phyloP scores from a whole-genome alignment of 2,888 invertebrate genomes.

The Capitulum mitella region DNA sequence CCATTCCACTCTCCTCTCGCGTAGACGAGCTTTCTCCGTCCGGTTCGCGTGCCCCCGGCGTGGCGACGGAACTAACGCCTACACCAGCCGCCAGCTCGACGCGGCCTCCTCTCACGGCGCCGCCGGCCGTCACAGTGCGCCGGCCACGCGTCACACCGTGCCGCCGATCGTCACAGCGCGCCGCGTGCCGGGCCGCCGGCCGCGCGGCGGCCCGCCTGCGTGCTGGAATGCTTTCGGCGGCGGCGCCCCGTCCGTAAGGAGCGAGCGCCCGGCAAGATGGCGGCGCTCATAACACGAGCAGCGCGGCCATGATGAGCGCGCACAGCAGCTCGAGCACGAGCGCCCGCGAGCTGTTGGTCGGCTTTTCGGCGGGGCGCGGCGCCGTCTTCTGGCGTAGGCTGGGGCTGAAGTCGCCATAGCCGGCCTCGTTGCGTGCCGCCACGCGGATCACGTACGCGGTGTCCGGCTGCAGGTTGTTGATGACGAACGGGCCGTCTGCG shows the following conservation, averaged over 20 bases:
- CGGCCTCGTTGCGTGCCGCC: conserved; percentile 35
- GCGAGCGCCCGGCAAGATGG: neutral
- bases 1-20: too few relatives aligned
- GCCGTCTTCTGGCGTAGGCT: neutral
- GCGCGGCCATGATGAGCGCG: conserved; percentile 1
- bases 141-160: too few relatives aligned
- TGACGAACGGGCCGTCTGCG: neutral
- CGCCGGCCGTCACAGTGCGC: too few relatives aligned
- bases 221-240: neutral
- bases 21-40: too few relatives aligned
- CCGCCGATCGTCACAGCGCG: neutral
- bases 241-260: neutral
- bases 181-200: neutral
- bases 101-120: too few relatives aligned
- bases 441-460: conserved; percentile 35
- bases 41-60: neutral
- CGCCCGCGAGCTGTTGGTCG: neutral
- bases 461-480: conserved; percentile 23
- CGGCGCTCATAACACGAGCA: conserved; percentile 20
- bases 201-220: neutral
- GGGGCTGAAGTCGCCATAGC: conserved; percentile 35
- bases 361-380: neutral
- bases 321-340: neutral
- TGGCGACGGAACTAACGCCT: neutral
- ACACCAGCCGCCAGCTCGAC: too few relatives aligned